Conservation (phyloP, 2,888 invertebrate species). For the Ochropacha duplaris region DNA sequence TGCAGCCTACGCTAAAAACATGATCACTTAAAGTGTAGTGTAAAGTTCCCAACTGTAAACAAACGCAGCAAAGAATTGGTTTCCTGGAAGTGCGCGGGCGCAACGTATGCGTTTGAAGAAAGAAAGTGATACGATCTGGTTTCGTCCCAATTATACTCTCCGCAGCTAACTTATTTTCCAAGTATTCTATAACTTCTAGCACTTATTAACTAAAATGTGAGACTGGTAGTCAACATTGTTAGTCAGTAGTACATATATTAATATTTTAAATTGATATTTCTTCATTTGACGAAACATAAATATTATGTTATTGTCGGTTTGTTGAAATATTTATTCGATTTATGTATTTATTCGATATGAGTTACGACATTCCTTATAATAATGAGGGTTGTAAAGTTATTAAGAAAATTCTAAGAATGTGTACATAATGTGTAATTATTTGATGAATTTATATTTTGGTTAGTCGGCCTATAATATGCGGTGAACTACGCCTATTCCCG, state of each 20-base stretch:
- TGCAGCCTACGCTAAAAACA: conserved; percentile 69
- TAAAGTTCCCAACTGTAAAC: conserved; percentile 61
- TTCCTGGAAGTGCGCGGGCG: conserved; percentile 26
- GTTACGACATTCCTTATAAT: conserved; percentile 69
- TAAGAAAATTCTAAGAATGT: conserved; percentile 61
- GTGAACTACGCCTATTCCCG: conserved; percentile 39
- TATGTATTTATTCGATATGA: conserved; percentile 59
- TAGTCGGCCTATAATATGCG: conserved; percentile 65
- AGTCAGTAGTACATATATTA: conserved; percentile 78
- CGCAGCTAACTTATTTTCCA: conserved; percentile 74
- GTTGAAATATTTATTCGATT: conserved; percentile 66
- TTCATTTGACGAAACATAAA: conserved; percentile 71
- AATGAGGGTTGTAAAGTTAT: conserved; percentile 70
- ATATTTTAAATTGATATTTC: conserved; percentile 72
- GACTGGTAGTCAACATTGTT: conserved; percentile 83
- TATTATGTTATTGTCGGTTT: conserved; percentile 59
- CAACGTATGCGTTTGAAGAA: conserved; percentile 35
- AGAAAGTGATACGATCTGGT: conserved; percentile 66
- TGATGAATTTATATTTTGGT: conserved; percentile 58
- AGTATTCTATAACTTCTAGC: conserved; percentile 76
- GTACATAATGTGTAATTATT: conserved; percentile 67
- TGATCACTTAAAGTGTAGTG: conserved; percentile 77
- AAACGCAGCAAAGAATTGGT: conserved; percentile 43
- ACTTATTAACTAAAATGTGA: conserved; percentile 82
- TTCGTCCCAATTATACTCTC: conserved; percentile 70